A percentile compares a stretch with the other conserved stretches of the same genome.
phyloP scores from a whole-genome alignment of 2,888 invertebrate species.

The Deilephila elpenor region DNA sequence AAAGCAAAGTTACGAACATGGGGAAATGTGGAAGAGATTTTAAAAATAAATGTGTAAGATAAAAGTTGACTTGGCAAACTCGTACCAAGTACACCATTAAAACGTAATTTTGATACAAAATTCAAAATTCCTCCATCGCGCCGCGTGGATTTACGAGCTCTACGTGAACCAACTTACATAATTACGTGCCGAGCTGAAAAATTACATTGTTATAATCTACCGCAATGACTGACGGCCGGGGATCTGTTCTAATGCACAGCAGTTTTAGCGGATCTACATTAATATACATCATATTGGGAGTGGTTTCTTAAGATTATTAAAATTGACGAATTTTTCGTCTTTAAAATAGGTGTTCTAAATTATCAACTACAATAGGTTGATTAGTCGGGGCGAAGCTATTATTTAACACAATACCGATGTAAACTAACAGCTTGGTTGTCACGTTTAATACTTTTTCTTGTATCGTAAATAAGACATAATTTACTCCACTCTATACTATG shows the following conservation, averaged over 20 bases:
- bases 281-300: neutral
- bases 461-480: too few relatives aligned
- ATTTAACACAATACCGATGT: too few relatives aligned
- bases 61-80: conserved; percentile 5
- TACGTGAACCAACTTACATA: conserved; percentile 51
- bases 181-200: conserved; percentile 43
- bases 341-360: too few relatives aligned
- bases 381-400: too few relatives aligned
- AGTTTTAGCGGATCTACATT: neutral
- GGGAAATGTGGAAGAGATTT: neutral
- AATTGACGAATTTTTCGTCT: neutral
- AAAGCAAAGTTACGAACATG: neutral
- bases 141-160: conserved; percentile 46
- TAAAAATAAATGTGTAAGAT: neutral
- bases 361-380: too few relatives aligned
- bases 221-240: neutral
- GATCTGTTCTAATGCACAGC: neutral
- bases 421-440: too few relatives aligned
- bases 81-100: conserved; percentile 46
- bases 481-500: too few relatives aligned
- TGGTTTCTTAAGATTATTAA: neutral
- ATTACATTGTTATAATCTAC: conserved; percentile 34
- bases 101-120: conserved; percentile 54
- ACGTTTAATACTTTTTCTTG: too few relatives aligned
- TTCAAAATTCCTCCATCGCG: conserved; percentile 44